Base-by-base conservation (phyloP, 1,140 invertebrate genomes). In the Archivesica marissinica region DNA sequence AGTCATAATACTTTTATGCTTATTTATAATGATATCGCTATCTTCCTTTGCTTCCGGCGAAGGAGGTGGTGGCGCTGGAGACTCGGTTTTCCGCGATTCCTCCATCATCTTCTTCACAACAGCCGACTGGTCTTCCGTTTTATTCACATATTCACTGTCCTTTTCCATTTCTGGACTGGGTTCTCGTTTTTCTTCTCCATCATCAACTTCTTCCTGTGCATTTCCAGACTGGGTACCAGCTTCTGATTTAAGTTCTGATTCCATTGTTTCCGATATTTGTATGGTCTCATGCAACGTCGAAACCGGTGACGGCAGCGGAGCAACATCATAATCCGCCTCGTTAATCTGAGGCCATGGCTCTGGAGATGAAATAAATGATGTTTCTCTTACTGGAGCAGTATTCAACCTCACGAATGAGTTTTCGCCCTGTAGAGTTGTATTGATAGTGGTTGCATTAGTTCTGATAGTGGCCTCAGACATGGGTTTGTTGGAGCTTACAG, bases 261-360 rank as follows among this genome's bases (percentile, higher is more conserved):
- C 35, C 15, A 41, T 1, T 23, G 3, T 2, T 1, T 44, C 35
- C 11, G 39, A 41, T 38, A 35, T 39, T n/a, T 59, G 54, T 6
- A 33, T 25, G 2, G 47, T 44, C 25, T 74, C 80, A 47, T 88
- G 85, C 0, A 79, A 44, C 9, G 83, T 59, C 38, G 44, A 17
- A 38, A 70, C 82, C 2, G 81, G 72, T 39, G 86, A 68, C 28
- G 84, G 70, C 15, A 72, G 70, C n/a, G 81, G 82, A 0, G 82
- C 86, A 0, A 52, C 59, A 59, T 90, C 88, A 72, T 50, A 90
- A 33, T 89, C 88, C 11, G 89, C 88, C 52, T 92, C 91, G 61
- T 88, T 90, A 13, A 92, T 87, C 41, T 88, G 78, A 15, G 91
- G 91, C 91, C 91, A 92, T 28, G 86, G 85, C 56, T 92, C 91